Evolutionary conservation across 2,797 vertebrate genomes (phyloP), one percentile per base, ranked within the genome.

Genomic region (Iguana delicatissima): DNA sequence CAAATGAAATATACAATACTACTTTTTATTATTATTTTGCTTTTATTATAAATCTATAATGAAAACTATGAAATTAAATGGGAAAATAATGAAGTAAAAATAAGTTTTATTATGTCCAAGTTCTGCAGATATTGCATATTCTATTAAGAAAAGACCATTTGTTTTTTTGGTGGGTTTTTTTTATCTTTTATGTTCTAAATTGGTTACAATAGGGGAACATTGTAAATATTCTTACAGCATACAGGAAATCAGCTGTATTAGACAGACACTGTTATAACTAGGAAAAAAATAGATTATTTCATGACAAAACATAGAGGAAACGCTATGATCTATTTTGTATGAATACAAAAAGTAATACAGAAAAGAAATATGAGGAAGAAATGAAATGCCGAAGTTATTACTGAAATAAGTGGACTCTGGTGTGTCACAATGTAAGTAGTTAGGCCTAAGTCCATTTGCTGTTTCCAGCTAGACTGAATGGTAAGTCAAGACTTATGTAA

Each of bases 21-120:
- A 35, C 2, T 81, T 73, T 74, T 94, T 84, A 74, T 87, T 86
- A 91, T 88, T 94, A 55, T 55, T 29, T 20, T 5, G 86, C 87
- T 91, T 81, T n/a, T 93, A 80, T 52, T 59, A 73, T 88, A 20
- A 79, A 74, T 89, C 38, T 64, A 12, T 80, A 82, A 89, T 87
- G 93, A 1, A 0, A 90, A 84, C 22, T 46, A 46, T 59, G 18
- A 16, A 24, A 79, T 2, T 89, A 91, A 89, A 88, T 79, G 80
- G 82, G 74, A 80, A 38, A 46, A 2, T 90, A 86, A 50, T 20
- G 57, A 32, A 87, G 64, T 26, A 74, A 91, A 90, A 62, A 62
- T 86, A 64, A 32, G 1, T 89, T 90, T 67, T 24, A 55, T 85
- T 1, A 83, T 93, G 42, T 0, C 16, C 74, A 74, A 79, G 46